Base-by-base conservation (phyloP, 2,888 invertebrate species). In the Emmelina monodactyla region DNA sequence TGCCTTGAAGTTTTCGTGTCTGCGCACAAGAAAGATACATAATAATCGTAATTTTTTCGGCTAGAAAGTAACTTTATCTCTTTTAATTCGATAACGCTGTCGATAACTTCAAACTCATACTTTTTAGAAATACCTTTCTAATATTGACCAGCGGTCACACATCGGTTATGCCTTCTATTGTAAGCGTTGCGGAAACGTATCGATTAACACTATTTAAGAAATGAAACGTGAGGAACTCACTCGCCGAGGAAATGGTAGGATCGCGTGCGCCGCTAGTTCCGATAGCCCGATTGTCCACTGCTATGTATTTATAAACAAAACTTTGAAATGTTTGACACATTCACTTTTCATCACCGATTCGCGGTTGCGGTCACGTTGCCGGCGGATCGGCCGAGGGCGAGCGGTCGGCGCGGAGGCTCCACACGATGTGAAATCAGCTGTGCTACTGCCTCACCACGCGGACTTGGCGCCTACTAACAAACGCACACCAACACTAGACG, bases 391-490 rank as follows among this genome's bases (percentile, higher is more conserved):
- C 36, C 41, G 49, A n/a, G 43, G 42, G 44, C 66, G 57, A 47
- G 57, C 69, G 64, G 60, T 51, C 67, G 51, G 44, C 49, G 40
- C 49, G 51, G 55, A 54, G 52, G 49, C 50, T 50, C 45, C 42
- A 62, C 47, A 56, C 67, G 69, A 69, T 75, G 75, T 76, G 76
- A 78, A 76, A 73, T 76, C 76, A 76, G 75, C 78, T 76, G 78
- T 71, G 50, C 57, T 48, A 44, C 47, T 40, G 41, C 41, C 44
- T 44, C 41, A 42, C 39, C 43, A 48, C 49, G 43, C 40, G 42
- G 39, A 57, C 62, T 60, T 62, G 67, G 66, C 46, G 54, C 51
- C 46, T 37, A 35, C 46, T 42, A 43, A 42, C 53, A 45, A 50
- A 53, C 53, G 56, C 53, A 55, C 42, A 43, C 49, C 43, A 34